Conservation (phyloP, 1,140 invertebrate genomes). For the Scylla paramamosain region DNA sequence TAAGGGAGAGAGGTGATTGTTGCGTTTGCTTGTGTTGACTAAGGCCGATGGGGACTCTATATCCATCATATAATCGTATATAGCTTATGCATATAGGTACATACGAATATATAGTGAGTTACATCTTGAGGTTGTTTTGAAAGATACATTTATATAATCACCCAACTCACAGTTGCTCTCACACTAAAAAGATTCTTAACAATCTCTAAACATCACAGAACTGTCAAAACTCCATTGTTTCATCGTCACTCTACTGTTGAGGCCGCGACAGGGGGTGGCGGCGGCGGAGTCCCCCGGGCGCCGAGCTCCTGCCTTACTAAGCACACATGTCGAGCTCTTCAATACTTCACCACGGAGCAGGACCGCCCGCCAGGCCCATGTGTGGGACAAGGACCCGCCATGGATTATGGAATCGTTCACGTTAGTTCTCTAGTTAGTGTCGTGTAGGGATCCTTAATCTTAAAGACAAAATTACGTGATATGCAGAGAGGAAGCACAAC, state of each 20-base stretch:
- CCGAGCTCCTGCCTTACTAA: constrained; percentile 35
- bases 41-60: constrained; percentile 23
- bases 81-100: neutral
- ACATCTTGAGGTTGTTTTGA: constrained; percentile 26
- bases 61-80: constrained; percentile 24
- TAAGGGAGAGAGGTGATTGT: constrained; percentile 58
- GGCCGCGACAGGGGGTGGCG: constrained; percentile 22
- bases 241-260: constrained; percentile 58
- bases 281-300: constrained; percentile 28
- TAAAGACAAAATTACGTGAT: constrained; percentile 61
- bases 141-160: constrained; percentile 44
- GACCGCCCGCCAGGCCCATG: neutral
- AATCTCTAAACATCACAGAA: constrained; percentile 76
- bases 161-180: constrained; percentile 35
- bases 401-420: neutral
- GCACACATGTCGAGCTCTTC: constrained; percentile 27
- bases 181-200: constrained; percentile 63
- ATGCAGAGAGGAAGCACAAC: constrained; percentile 71
- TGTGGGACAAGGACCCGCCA: neutral
- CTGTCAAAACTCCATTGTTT: constrained; percentile 61
- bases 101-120: neutral
- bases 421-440: neutral
- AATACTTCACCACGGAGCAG: constrained; percentile 16
- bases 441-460: constrained; percentile 44
- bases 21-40: neutral